Base-by-base conservation (phyloP, 2,888 invertebrate genomes). In the Girardia tigrina region DNA sequence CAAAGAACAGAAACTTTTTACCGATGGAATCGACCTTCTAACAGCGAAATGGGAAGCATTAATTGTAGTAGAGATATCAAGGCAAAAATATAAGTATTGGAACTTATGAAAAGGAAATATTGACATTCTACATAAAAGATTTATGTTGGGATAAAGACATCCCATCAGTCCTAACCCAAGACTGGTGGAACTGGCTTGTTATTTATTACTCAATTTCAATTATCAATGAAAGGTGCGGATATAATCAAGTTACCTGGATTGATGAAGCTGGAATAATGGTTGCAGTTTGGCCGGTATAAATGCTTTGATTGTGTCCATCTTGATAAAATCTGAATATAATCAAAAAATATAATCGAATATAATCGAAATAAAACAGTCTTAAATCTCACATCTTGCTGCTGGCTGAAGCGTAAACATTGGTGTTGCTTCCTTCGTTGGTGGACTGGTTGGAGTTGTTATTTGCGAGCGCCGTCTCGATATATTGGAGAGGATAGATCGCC, bases 401-500 rank as follows among this genome's bases (percentile, higher is more conserved):
- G 2, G 26, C 72, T 4, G 72, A 27, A 28, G 8, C 26, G 28
- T 28, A 72, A 27, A 36, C 36, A 36, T 36, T 36, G 36, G 36
- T 12, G 16, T 36, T 36, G 16, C 16, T 36, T 36, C 36, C 36
- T 36, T 36, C 36, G 16, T 36, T 36, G 36, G 12, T 27, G 6
- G 23, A 8, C 28, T 28, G 26, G 26, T 27, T 28, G n/a, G 12
- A 12, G 20, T 23, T 26, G 20, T 12, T 70, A 8, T 20, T 20
- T 6, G 20, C 70, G 12, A 23, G 8, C n/a, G 27, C 26, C 23
- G 72, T 28, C 12, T 76, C 76, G 26, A 76, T 75, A 76, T 76
- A 76, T 16, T 76, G 76, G n/a, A 76, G 28, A 6, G 76, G 76
- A 76, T 76, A 76, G 23, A 76, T 42, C 2, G 76, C 29, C 23